Percentiles rank a stretch among this genome's conserved stretches.
Evolutionary conservation across 2,888 invertebrate species (phyloP).

Genomic region (Gastracanthus pulcherrimus): DNA sequence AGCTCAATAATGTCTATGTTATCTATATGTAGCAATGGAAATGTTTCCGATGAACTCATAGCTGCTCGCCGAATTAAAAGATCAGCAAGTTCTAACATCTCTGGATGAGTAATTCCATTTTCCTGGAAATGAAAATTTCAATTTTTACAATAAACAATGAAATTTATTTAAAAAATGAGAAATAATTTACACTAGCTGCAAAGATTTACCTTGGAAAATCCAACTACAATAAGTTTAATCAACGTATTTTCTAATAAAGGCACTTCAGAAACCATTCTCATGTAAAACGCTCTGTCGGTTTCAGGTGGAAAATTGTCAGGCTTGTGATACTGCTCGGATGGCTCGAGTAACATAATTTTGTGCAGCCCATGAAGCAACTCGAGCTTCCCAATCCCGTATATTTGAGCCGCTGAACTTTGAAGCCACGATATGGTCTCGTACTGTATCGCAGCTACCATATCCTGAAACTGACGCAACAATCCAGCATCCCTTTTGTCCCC

Average conservation of each 20-base stretch:
- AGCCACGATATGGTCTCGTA: constrained; percentile 93
- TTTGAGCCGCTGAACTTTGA: constrained; percentile 87
- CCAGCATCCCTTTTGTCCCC: constrained; percentile 79
- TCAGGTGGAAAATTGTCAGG: constrained; percentile 95
- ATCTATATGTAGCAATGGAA: constrained; percentile 86
- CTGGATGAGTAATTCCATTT: constrained; percentile 88
- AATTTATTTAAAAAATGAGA: constrained; percentile 16
- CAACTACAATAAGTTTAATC: constrained; percentile 89
- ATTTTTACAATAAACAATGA: constrained; percentile 11
- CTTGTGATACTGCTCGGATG: constrained; percentile 89
- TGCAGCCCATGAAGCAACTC: constrained; percentile 89
- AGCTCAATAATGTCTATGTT: constrained; percentile 93
- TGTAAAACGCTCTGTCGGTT: constrained; percentile 87
- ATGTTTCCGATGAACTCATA: constrained; percentile 85
- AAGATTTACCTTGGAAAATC: constrained; percentile 82
- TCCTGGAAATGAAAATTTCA: constrained; percentile 82
- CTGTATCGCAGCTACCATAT: constrained; percentile 82
- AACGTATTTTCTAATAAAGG: constrained; percentile 93
- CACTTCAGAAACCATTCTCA: constrained; percentile 91
- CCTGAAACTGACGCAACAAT: constrained; percentile 78
- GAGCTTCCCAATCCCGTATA: constrained; percentile 84
- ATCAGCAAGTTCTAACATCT: constrained; percentile 92
- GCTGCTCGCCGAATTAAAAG: constrained; percentile 92
- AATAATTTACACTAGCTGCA: neutral
- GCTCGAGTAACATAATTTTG: constrained; percentile 88